phyloP scores from a whole-genome alignment of 2,113 vertebrate genomes.

The Calyptommatus sinebrachiatus region DNA sequence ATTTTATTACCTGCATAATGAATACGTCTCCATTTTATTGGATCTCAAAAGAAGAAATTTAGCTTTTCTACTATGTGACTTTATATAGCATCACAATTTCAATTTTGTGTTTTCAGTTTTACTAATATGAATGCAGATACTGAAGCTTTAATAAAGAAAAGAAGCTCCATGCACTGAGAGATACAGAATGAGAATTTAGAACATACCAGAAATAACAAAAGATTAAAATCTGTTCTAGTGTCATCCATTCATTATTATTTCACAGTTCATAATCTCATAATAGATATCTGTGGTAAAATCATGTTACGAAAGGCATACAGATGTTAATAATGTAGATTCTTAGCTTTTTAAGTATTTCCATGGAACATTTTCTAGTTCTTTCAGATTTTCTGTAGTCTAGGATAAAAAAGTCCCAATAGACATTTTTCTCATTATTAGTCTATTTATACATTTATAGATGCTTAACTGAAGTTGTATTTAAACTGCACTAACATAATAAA shows the following conservation, averaged over 20 bases:
- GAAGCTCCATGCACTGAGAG: conserved; percentile 43
- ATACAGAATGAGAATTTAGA: conserved; percentile 36
- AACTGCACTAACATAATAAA: background rate
- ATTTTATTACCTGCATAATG: conserved; percentile 77
- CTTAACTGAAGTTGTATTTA: conserved; percentile 3
- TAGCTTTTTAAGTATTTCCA: conserved; percentile 28
- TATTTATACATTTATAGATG: conserved; percentile 5
- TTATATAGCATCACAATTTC: conserved; percentile 68
- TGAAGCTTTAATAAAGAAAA: conserved; percentile 64
- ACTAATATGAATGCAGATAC: conserved; percentile 67
- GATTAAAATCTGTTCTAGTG: conserved; percentile 44
- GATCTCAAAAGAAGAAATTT: conserved; percentile 70
- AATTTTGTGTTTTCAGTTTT: conserved; percentile 58
- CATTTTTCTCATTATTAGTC: conserved; percentile 24
- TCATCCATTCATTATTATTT: conserved; percentile 41
- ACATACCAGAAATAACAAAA: conserved; percentile 42
- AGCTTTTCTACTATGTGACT: conserved; percentile 68
- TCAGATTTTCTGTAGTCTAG: background rate
- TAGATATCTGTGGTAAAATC: conserved; percentile 37
- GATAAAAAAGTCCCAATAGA: background rate
- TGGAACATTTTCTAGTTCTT: conserved; percentile 35
- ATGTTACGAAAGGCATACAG: conserved; percentile 39
- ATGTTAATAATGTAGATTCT: conserved; percentile 22
- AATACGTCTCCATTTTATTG: conserved; percentile 73
- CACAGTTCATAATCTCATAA: conserved; percentile 43